Conservation (phyloP, 2,113 vertebrate species). For the Beaufortia kweichowensis region DNA sequence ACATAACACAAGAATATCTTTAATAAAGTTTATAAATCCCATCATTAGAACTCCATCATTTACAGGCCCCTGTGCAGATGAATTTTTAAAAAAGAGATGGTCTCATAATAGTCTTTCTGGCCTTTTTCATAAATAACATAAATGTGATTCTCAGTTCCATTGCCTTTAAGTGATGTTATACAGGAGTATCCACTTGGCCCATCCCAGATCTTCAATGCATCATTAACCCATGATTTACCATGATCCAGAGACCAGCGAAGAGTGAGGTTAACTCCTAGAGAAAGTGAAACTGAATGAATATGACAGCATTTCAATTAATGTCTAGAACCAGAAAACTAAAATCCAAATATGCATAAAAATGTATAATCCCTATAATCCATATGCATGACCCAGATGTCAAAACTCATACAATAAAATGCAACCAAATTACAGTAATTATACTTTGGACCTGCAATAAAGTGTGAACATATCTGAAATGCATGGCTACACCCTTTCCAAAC, state of each 20-base stretch:
- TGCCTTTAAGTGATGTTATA: conserved; percentile 71
- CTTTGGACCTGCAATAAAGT: background rate
- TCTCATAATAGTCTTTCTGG: conserved; percentile 66
- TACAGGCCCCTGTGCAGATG: conserved; percentile 66
- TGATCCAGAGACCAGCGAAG: conserved; percentile 83
- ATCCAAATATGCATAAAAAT: too few species aligned
- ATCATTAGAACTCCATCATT: background rate
- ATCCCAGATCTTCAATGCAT: conserved; percentile 77
- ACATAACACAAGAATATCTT: too few species aligned
- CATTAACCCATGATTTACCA: conserved; percentile 75
- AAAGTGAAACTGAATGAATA: background rate
- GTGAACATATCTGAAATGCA: background rate
- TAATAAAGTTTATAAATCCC: background rate
- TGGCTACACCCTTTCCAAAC: background rate
- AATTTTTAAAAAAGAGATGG: conserved; percentile 80
- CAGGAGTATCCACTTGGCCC: conserved; percentile 85
- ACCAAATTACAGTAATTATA: background rate
- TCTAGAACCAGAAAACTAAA: background rate
- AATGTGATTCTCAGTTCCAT: conserved; percentile 63
- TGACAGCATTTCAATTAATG: background rate
- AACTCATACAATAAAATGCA: too few species aligned
- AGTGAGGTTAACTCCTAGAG: conserved; percentile 83
- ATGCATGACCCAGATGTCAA: too few species aligned
- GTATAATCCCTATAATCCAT: too few species aligned
- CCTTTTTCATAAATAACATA: conserved; percentile 86